Evolutionary conservation across 2,797 vertebrate species (phyloP).

Genomic region (Acipenser ruthenus): DNA sequence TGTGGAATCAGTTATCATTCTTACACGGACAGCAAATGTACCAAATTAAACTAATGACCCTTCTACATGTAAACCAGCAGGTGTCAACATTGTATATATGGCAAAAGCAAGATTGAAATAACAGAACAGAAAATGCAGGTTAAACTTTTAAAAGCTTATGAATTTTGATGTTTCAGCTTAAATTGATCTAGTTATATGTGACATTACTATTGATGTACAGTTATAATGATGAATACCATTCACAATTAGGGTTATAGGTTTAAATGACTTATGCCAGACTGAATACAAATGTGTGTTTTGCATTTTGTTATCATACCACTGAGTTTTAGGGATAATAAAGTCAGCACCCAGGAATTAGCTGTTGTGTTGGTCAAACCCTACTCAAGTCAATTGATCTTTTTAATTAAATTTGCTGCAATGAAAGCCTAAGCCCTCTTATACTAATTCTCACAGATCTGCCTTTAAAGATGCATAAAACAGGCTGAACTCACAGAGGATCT

Average conservation of each 20-base stretch:
- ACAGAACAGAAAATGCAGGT: no score
- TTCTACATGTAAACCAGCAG: no score
- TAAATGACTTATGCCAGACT: background rate
- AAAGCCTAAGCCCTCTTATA: background rate
- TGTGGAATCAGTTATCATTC: no score
- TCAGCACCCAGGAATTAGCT: slow-evolving; percentile 2
- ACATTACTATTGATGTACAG: no score
- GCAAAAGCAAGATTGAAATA: no score
- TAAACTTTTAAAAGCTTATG: no score
- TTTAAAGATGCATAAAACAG: background rate
- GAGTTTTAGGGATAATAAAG: slow-evolving; percentile 17
- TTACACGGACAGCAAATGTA: no score
- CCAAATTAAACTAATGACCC: no score
- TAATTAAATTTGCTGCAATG: background rate
- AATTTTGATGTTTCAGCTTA: no score
- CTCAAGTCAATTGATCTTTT: background rate
- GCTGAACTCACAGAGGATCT: no score
- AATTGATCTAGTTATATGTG: no score
- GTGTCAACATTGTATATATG: no score
- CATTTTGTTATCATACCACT: slow-evolving; percentile 2
- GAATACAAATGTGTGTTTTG: background rate
- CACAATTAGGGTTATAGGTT: background rate
- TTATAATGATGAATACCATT: background rate
- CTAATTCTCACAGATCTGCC: background rate
- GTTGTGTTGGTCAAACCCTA: background rate